These are phyloP conservation scores for Dryobota labecula DNA, from an alignment of 2,888 invertebrate genomes.

Conservation along the genomic window DNA sequence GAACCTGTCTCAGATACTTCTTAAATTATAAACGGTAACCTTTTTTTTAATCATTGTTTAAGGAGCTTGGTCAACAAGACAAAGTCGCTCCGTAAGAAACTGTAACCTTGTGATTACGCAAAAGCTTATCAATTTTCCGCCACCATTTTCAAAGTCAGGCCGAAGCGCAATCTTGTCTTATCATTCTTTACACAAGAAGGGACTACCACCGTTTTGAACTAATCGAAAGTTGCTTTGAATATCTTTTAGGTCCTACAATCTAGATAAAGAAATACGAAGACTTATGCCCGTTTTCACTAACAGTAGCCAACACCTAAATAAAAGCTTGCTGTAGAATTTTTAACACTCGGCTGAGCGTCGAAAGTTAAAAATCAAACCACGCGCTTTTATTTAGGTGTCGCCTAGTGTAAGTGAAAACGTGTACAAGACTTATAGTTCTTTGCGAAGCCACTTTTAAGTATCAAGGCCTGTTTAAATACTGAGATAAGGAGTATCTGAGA, in stretches of 20 bases:
- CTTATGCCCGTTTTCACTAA: slow-evolving; percentile 20
- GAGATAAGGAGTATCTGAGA: slow-evolving; percentile 61
- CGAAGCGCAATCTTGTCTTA: slow-evolving; percentile 41
- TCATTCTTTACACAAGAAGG: slow-evolving; percentile 48
- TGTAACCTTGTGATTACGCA: slow-evolving; percentile 31
- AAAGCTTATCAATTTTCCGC: slow-evolving; percentile 36
- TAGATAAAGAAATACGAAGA: slow-evolving; percentile 55
- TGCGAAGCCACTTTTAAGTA: slow-evolving; percentile 47
- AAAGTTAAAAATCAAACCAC: background rate
- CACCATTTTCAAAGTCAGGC: slow-evolving; percentile 34
- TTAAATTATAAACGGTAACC: too few species aligned
- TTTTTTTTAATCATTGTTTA: too few species aligned
- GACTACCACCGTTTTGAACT: slow-evolving; percentile 27
- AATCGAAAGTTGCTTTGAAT: slow-evolving; percentile 50
- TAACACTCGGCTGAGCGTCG: too few species aligned
- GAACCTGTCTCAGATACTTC: background rate
- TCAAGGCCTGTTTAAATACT: slow-evolving; percentile 54
- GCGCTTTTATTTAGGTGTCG: background rate
- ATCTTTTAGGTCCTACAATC: slow-evolving; percentile 48
- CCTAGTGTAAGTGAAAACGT: background rate
- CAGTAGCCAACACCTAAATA: background rate
- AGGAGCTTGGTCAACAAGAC: too few species aligned
- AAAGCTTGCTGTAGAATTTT: background rate
- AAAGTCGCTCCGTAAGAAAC: too few species aligned
- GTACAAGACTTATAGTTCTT: slow-evolving; percentile 51